phyloP scores from a whole-genome alignment of 1,140 invertebrate species.

The Tetragnatha versicolor region DNA sequence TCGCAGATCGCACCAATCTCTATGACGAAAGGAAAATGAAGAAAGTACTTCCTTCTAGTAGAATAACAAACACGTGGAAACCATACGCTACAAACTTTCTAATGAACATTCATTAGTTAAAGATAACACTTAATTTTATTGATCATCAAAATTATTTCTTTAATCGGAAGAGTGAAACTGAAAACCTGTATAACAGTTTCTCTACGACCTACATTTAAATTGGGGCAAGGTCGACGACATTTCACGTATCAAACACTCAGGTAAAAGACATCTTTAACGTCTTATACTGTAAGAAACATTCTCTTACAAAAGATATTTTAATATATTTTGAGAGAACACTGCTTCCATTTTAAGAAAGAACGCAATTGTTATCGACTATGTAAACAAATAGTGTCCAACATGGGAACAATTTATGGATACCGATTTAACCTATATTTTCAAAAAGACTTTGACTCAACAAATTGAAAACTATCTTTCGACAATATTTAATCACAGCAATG shows the following conservation, averaged over 20 bases:
- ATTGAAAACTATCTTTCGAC: not conserved
- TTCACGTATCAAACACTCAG: not conserved
- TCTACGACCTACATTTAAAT: not conserved
- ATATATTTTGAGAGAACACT: not conserved
- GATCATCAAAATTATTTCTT: not conserved
- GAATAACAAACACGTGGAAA: not conserved
- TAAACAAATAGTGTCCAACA: not conserved
- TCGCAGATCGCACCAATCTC: too few species aligned
- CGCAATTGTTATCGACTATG: not conserved
- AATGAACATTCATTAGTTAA: not conserved
- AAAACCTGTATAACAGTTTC: not conserved
- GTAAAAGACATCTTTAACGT: not conserved
- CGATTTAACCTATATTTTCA: not conserved
- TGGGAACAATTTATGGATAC: not conserved
- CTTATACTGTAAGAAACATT: not conserved
- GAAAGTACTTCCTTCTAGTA: not conserved
- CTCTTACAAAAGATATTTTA: not conserved
- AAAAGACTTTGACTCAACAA: not conserved
- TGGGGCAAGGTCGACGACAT: not conserved
- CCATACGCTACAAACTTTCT: not conserved
- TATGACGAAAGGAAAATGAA: not conserved
- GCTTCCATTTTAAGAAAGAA: not conserved
- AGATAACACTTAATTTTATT: not conserved
- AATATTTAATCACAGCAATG: not conserved
- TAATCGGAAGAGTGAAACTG: not conserved